These are phyloP conservation scores for Abrostola tripartita DNA, from an alignment of 2,888 invertebrate species.

Conservation along the genomic window DNA sequence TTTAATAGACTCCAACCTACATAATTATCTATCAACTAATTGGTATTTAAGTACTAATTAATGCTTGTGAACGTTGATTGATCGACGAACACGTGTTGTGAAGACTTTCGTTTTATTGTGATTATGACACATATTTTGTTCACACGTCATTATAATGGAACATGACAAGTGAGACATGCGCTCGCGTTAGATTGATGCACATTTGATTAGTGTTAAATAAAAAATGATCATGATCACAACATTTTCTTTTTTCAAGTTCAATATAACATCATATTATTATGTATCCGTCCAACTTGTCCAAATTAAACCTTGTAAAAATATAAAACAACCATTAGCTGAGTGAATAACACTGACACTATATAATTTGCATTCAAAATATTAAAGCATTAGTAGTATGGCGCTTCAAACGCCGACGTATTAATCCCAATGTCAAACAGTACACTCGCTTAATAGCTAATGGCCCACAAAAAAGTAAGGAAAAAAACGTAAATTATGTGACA, in stretches of 20 bases:
- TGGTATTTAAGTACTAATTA: constrained; percentile 75
- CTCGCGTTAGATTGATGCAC: background rate
- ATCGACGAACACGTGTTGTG: constrained; percentile 68
- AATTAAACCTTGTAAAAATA: constrained; percentile 48
- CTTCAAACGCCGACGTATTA: constrained; percentile 76
- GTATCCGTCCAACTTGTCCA: constrained; percentile 44
- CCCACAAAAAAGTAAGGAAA: constrained; percentile 71
- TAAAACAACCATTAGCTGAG: constrained; percentile 33
- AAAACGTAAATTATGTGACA: constrained; percentile 86
- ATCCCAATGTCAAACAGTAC: constrained; percentile 78
- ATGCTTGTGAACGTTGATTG: constrained; percentile 70
- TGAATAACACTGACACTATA: constrained; percentile 20
- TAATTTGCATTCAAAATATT: constrained; percentile 56
- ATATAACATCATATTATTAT: background rate
- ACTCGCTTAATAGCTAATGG: constrained; percentile 86
- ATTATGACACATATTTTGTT: constrained; percentile 46
- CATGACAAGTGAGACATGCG: constrained; percentile 10
- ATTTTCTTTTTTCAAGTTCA: background rate
- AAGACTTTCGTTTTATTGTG: constrained; percentile 61
- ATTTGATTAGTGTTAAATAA: background rate
- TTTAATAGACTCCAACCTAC: constrained; percentile 68
- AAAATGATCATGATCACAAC: background rate
- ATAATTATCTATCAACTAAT: constrained; percentile 76
- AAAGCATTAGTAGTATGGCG: constrained; percentile 60
- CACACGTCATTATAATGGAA: constrained; percentile 43